Percentiles rank a stretch among this genome's conserved stretches.
Conservation (phyloP, 2,113 vertebrate species). For the Ciconia maguari region DNA sequence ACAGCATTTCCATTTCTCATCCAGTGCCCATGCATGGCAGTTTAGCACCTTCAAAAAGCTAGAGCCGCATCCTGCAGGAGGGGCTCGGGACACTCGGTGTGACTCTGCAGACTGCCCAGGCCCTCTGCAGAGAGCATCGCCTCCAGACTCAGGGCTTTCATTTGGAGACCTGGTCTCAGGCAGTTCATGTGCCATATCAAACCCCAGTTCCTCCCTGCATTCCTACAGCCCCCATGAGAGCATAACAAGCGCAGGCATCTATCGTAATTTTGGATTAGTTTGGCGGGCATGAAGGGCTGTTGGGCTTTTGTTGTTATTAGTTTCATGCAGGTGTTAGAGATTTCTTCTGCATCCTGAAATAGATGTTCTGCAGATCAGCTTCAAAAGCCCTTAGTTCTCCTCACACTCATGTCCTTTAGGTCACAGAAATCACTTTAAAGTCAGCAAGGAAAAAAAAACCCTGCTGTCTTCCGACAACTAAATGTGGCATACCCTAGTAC, state of each 20-base stretch:
- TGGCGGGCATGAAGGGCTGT: neutral
- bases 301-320: neutral
- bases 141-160: neutral
- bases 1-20: neutral
- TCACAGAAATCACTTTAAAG: conserved; percentile 9
- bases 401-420: neutral
- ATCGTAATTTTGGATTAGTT: neutral
- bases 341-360: neutral
- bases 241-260: neutral
- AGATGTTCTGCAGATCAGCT: neutral
- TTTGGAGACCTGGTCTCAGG: neutral
- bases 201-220: neutral
- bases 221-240: neutral
- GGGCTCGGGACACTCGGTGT: accelerated
- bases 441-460: neutral
- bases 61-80: neutral
- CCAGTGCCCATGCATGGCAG: neutral
- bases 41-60: neutral
- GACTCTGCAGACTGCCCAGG: neutral
- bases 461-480: neutral
- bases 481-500: neutral
- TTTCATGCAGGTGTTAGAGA: neutral
- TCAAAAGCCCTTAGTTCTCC: neutral
- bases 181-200: neutral
- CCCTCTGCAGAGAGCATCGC: accelerated